Evolutionary conservation across 2,113 vertebrate species (phyloP).

Genomic region (Eudorcas thomsonii): DNA sequence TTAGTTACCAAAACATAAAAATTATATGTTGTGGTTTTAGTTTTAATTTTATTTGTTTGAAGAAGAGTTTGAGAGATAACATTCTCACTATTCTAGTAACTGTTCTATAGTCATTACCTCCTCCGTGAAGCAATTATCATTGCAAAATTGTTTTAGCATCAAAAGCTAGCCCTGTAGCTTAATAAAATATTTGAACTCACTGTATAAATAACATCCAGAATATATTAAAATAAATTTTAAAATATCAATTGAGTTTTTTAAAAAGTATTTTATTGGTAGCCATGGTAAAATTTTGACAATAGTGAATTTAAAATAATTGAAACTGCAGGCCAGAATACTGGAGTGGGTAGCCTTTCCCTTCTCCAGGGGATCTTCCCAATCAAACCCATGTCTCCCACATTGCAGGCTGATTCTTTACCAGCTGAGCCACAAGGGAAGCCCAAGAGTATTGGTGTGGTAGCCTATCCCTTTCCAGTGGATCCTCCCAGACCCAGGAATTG

Average conservation of each 20-base stretch:
- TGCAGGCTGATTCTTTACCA: not conserved
- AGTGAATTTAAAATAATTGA: not conserved
- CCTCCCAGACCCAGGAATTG: not conserved
- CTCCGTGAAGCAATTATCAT: not conserved
- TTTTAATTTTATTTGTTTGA: not conserved
- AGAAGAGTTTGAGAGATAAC: not conserved
- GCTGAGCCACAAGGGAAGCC: not conserved
- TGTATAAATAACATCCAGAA: not conserved
- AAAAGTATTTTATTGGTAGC: not conserved
- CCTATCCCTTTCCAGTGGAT: not conserved
- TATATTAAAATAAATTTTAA: not conserved
- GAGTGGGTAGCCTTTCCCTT: not conserved
- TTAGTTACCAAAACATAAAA: not conserved
- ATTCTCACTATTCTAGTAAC: not conserved
- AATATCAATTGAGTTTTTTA: not conserved
- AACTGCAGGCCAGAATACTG: not conserved
- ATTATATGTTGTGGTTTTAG: not conserved
- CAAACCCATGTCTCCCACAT: fast-evolving
- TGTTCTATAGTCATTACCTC: not conserved
- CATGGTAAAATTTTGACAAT: not conserved
- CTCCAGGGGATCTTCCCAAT: not conserved
- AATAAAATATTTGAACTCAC: not conserved
- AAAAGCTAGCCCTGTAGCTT: not conserved
- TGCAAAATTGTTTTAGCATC: not conserved
- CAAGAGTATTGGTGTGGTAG: not conserved